Evolutionary conservation across 2,113 vertebrate species (phyloP).

Genomic region (Oryzias melastigma): DNA sequence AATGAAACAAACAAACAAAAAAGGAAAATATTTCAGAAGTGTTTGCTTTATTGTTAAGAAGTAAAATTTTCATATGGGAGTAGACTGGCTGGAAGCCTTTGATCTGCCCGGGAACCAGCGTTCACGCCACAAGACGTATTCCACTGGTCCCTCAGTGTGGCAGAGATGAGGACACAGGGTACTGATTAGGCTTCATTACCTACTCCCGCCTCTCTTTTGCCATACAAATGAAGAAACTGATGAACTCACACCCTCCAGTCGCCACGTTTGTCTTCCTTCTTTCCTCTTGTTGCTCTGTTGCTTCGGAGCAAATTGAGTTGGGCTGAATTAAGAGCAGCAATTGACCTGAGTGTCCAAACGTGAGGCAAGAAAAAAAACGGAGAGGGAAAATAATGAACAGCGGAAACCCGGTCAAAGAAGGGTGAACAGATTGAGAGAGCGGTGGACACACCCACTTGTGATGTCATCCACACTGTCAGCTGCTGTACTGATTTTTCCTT

Average conservation of each 20-base stretch:
- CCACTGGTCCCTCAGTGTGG: constrained; percentile 57
- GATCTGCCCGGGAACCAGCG: constrained; percentile 6
- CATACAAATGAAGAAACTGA: constrained; percentile 59
- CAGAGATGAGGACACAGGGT: constrained; percentile 59
- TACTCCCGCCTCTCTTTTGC: constrained; percentile 33
- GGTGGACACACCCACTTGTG: constrained; percentile 36
- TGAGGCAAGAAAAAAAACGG: constrained; percentile 19
- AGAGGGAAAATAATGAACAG: constrained; percentile 27
- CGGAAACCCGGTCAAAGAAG: constrained; percentile 52
- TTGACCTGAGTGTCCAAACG: constrained; percentile 42
- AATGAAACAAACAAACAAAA: not conserved
- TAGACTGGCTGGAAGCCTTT: not conserved
- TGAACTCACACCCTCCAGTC: constrained; percentile 57
- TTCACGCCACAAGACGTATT: constrained; percentile 52
- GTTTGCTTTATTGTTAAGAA: not conserved
- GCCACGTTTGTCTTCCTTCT: not conserved
- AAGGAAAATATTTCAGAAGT: not conserved
- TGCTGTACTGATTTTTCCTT: constrained; percentile 13
- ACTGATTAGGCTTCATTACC: constrained; percentile 63
- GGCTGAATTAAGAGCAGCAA: constrained; percentile 58
- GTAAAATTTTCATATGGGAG: too few species aligned
- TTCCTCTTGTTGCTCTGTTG: constrained; percentile 25
- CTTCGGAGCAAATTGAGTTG: constrained; percentile 71
- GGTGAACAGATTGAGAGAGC: constrained; percentile 62
- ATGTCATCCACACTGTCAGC: constrained; percentile 53